Evolutionary conservation across 1,140 invertebrate genomes (phyloP), one percentile per base, ranked within the genome.

Genomic region (Diabrotica undecimpunctata): DNA sequence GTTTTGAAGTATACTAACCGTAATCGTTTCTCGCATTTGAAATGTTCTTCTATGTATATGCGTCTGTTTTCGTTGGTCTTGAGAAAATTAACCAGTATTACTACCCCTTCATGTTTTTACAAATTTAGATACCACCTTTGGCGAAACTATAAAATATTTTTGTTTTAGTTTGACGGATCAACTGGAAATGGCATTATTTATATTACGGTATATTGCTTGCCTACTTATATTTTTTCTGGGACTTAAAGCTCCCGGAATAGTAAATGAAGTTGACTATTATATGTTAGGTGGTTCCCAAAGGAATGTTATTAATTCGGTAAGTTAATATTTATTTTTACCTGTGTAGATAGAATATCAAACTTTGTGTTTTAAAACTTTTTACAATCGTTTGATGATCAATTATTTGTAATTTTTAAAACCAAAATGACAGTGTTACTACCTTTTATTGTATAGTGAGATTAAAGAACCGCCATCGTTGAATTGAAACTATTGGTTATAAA

Each of bases 171-270:
- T 86, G 25, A 86, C 88, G 70, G 92, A 97, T 79, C 84, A 90
- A 74, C 82, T 95, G 66, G 92, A 96, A 80, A 94, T 97, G 87
- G 81, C 84, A 6, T 75, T 97, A 0, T 97, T 96, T 81, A 82
- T 95, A n/a, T 79, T 89, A 0, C 86, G 93, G 39, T 97, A 94
- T 75, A 77, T 90, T 3, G 87, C 85, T 25, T 90, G 87, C 54
- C 83, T 93, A 61, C 70, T 89, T 0, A 86, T 97, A 50, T 96
- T 98, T 79, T 81, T 91, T 8, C 78, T 97, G 41, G 95, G 95
- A 4, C 81, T 97, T 54, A 89, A 87, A 79, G 95, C 95, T 38
- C 95, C 95, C 25, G 95, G 94, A 62, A 89, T 97, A 37, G 84
- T 87, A 71, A 81, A 77, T 68, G 83, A 72, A 67, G 82, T 78